Base-by-base conservation (phyloP, 2,888 invertebrate genomes). In the Scaptomyza caliginosa region DNA sequence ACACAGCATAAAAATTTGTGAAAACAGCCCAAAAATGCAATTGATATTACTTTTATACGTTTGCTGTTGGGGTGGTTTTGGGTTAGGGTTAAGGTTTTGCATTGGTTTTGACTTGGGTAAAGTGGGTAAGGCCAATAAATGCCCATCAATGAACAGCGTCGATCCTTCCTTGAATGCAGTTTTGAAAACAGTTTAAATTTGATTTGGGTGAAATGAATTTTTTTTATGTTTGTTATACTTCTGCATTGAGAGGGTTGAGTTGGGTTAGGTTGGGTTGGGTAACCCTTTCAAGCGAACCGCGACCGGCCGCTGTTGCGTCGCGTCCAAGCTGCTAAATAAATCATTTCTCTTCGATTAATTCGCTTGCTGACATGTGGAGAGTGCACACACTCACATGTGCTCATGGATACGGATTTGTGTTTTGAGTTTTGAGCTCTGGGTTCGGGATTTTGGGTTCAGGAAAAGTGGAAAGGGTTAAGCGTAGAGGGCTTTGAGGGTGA, bases 321-420 rank as follows among this genome's bases (percentile, higher is more conserved):
- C 76, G 72, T 71, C 80, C 77, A 66, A 82, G 84, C 79, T 32
- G 86, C 77, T 87, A 88, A 90, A 91, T 91, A 91, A 91, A 91
- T 91, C 91, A 91, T 91, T 91, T 91, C 91, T 91, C 89, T 90
- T 89, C 91, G 91, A 91, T 91, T 91, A 90, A 91, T 91, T 91
- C 90, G 86, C 89, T 90, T 90, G 90, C 90, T 90, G 91, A 91
- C 91, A 90, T 91, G 90, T 90, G 88, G 72, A 73, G 73, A 67
- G 68, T 68, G 66, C 64, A 62, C 66, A 46, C 59, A 64, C 66
- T 59, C 42, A 36, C 36, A 49, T 54, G 52, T 46, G 59, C 11
- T 13, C 24, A 45, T 23, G 32, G 60, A 23, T 46, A 17, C 8
- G 49, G 40, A 24, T 43, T 56, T 21, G 21, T 11, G 16, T 38